Evolutionary conservation across 30 jellyfish, hydroid and myxozoan genomes (phyloP).

Genomic region (Calvadosia cruxmelitensis): DNA sequence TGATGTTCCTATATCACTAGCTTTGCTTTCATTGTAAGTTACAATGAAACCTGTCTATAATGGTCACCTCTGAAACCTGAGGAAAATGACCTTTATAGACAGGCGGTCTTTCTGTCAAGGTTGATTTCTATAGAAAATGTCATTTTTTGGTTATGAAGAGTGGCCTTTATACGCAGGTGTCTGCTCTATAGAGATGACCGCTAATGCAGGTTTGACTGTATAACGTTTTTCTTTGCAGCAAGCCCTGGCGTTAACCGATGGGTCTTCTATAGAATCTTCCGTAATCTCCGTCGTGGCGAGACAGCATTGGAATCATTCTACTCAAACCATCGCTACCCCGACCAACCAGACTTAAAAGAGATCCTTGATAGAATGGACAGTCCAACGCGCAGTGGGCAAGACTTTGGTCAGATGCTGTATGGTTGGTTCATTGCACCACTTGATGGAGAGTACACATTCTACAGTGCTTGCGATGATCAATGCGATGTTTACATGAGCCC

Average conservation of each 20-base stretch:
- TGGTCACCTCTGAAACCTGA: too few relatives aligned
- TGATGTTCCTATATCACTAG: too few relatives aligned
- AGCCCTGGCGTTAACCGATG: constrained; percentile 81
- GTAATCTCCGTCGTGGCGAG: constrained; percentile 50
- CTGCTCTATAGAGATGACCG: too few relatives aligned
- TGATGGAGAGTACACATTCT: constrained; percentile 88
- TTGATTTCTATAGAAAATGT: too few relatives aligned
- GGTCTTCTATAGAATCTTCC: constrained; percentile 40
- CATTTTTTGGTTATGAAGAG: too few relatives aligned
- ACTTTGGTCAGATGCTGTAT: constrained; percentile 91
- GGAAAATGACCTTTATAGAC: too few relatives aligned
- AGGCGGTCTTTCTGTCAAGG: too few relatives aligned
- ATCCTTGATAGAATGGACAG: constrained; percentile 70
- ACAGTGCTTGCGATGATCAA: constrained; percentile 93
- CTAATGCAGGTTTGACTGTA: too few relatives aligned
- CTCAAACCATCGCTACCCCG: constrained; percentile 78
- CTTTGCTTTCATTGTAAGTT: too few relatives aligned
- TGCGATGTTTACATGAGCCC: constrained; percentile 97
- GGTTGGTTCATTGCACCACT: constrained; percentile 93
- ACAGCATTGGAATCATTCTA: constrained; percentile 79
- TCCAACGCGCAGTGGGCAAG: constrained; percentile 52
- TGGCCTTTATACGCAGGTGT: too few relatives aligned
- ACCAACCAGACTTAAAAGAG: constrained; percentile 29
- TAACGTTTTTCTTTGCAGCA: too few relatives aligned
- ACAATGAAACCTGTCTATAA: too few relatives aligned